Conservation (phyloP, 2,113 vertebrate genomes). For the Micronycteris hirsuta region DNA sequence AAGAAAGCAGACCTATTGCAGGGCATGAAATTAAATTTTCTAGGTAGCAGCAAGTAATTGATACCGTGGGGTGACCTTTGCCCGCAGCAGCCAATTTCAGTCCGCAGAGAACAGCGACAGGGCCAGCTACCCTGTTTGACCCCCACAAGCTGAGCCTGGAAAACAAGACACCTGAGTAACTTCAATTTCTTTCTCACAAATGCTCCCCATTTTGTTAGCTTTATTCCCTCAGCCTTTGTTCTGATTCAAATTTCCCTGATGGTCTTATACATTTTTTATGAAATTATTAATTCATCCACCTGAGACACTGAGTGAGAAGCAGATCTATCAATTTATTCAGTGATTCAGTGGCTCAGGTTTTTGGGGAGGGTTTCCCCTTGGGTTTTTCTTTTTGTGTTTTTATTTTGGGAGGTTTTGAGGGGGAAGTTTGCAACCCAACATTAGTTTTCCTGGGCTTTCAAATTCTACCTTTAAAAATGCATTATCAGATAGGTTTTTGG, state of each 20-base stretch:
- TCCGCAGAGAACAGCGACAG: background rate
- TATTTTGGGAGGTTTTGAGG: background rate
- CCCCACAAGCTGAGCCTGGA: background rate
- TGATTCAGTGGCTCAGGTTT: background rate
- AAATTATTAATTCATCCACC: slow-evolving; percentile 40
- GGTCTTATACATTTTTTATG: slow-evolving; percentile 56
- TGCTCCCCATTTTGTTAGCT: background rate
- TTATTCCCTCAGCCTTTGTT: slow-evolving; percentile 33
- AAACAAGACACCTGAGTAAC: background rate
- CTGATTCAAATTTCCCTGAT: slow-evolving; percentile 22
- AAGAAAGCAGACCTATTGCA: slow-evolving; percentile 78
- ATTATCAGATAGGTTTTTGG: background rate
- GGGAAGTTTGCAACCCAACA: background rate
- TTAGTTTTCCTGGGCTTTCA: slow-evolving; percentile 25
- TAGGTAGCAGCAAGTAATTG: slow-evolving; percentile 82
- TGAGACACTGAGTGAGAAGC: slow-evolving; percentile 24
- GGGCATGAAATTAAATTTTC: slow-evolving; percentile 84
- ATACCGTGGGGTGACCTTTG: slow-evolving; percentile 77
- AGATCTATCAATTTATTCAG: background rate
- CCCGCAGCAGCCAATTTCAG: slow-evolving; percentile 66
- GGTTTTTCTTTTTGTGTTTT: background rate
- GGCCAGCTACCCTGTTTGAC: slow-evolving; percentile 12
- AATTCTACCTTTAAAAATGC: background rate
- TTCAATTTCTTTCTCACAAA: background rate
- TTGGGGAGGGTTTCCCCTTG: background rate